These are phyloP conservation scores for Pedetes capensis DNA, from an alignment of 2,113 vertebrate species.

Conservation along the genomic window DNA sequence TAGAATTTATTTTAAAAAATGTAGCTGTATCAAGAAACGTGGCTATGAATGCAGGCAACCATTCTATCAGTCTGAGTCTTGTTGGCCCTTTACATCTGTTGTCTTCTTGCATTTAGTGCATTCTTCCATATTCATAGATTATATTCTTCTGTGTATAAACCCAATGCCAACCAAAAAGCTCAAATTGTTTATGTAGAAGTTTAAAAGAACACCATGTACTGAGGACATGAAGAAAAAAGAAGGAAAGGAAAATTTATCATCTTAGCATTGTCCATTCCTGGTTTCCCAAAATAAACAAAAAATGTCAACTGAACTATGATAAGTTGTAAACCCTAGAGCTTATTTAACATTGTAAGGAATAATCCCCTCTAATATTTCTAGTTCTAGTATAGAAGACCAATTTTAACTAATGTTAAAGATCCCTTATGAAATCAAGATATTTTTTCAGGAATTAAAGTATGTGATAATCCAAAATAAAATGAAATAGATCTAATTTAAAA, in stretches of 20 bases:
- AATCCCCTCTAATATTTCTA: neutral
- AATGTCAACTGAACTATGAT: neutral
- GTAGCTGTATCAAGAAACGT: neutral
- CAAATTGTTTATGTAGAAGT: neutral
- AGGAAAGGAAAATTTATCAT: neutral
- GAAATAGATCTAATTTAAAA: neutral
- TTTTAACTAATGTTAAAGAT: neutral
- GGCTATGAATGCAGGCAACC: neutral
- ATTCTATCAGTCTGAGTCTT: neutral
- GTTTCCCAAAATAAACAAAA: constrained; percentile 25
- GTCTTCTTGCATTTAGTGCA: neutral
- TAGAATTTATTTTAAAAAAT: neutral
- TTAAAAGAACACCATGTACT: neutral
- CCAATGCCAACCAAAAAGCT: rapidly evolving
- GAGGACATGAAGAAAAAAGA: neutral
- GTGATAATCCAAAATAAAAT: neutral
- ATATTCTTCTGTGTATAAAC: neutral
- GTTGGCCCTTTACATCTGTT: neutral
- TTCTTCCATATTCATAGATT: neutral
- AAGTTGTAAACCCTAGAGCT: neutral
- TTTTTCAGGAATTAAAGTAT: neutral
- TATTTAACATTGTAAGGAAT: neutral
- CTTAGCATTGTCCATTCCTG: neutral
- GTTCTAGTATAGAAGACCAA: neutral
- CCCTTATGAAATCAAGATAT: neutral